Base-by-base conservation (phyloP, 2,888 invertebrate species). In the Belgica antarctica region DNA sequence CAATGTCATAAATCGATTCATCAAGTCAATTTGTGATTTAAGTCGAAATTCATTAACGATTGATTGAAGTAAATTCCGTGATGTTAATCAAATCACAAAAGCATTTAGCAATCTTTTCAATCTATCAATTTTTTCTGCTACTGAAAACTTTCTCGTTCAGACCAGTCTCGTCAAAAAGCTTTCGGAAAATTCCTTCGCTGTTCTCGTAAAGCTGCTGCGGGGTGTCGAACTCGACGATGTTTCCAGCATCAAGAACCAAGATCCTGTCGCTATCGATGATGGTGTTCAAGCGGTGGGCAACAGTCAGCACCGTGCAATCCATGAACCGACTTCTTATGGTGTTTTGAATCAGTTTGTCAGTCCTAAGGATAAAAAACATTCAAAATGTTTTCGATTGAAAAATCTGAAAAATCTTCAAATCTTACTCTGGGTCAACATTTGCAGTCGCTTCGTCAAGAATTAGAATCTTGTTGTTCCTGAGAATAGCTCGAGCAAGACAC, bases 161-260 rank as follows among this genome's bases (percentile, higher is more conserved):
- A 8, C 47, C 47, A 47, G 47, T n/a, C 17, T 47, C 47, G 17
- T 47, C 47, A 15, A 47, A 47, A 7, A 47, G 7, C 15, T 47
- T 47, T 47, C 47, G 7, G 47, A 47, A 47, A 47, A 47, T 46
- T 7, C 34, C 34, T 8, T 34, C 12, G 7, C 12, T 34, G 8
- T 52, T n/a, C 2, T 52, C 22, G 17, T 4, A 25, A 73, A 88
- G 76, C 1, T 80, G 74, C 77, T 85, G 82, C 0, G 92, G 92
- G 74, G 86, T 85, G 72, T 89, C 90, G 78, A 87, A 89, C 81
- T 92, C 91, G 69, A 85, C 84, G 75, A 88, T 83, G 65, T 78
- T 80, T 0, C 94, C 94, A 46, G 88, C 87, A 76, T 90, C 89
- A 85, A 94, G 87, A n/a, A 93, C 92, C 73, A 93, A 77, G 71